Evolutionary conservation across 2,113 vertebrate species (phyloP).

Genomic region (Onychorhynchus coronatus): DNA sequence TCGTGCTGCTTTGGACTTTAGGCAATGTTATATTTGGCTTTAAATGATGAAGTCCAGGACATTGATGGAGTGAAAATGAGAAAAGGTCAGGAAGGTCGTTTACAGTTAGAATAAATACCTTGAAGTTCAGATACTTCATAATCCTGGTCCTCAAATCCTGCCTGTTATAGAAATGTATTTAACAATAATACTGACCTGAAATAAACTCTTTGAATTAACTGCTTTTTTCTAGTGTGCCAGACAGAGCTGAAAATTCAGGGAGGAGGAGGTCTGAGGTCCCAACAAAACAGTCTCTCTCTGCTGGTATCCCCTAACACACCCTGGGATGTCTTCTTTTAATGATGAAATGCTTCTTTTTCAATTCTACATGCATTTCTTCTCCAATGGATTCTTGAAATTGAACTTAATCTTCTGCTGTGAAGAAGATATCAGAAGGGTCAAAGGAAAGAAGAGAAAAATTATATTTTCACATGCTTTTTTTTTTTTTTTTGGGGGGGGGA

Average conservation of each 20-base stretch:
- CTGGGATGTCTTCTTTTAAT: slow-evolving; percentile 40
- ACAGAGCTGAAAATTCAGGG: slow-evolving; percentile 49
- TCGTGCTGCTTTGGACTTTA: neutral
- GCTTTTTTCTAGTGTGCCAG: slow-evolving; percentile 60
- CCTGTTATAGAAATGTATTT: slow-evolving; percentile 16
- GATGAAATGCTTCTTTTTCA: slow-evolving; percentile 59
- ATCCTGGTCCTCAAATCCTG: slow-evolving; percentile 10
- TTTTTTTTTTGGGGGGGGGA: neutral
- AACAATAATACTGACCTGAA: slow-evolving; percentile 29
- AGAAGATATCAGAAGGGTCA: slow-evolving; percentile 55
- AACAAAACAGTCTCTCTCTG: slow-evolving; percentile 32
- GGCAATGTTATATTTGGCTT: slow-evolving; percentile 18
- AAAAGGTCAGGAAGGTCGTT: slow-evolving; percentile 47
- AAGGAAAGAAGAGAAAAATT: slow-evolving; percentile 49
- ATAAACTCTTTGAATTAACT: slow-evolving; percentile 70
- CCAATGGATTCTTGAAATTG: slow-evolving; percentile 58
- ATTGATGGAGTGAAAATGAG: slow-evolving; percentile 54
- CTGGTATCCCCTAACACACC: neutral
- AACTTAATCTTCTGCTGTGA: slow-evolving; percentile 66
- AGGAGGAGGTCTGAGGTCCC: slow-evolving; percentile 29
- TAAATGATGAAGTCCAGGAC: slow-evolving; percentile 59
- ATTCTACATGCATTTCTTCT: slow-evolving; percentile 54
- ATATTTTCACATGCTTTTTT: neutral
- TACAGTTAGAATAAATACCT: slow-evolving; percentile 66
- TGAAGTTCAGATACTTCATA: slow-evolving; percentile 33